Conservation (phyloP, 1,140 invertebrate species). For the Charaxes varanes region DNA sequence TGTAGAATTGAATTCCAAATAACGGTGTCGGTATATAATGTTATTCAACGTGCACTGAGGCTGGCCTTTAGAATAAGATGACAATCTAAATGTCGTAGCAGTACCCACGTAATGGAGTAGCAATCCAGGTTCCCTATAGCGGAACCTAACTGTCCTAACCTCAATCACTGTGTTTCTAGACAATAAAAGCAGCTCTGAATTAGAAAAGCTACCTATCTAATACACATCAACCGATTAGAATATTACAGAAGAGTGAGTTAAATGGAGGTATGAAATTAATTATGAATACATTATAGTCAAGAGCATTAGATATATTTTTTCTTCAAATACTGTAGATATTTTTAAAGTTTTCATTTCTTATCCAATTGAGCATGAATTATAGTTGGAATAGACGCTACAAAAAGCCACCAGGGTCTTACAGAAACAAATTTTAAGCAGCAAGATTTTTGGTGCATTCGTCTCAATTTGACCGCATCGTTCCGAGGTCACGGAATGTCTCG, state of each 20-base stretch:
- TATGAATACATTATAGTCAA: too few species aligned
- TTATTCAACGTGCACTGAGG: conserved; percentile 34
- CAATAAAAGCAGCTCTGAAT: conserved; percentile 7
- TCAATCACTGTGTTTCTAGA: conserved; percentile 22
- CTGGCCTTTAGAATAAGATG: conserved; percentile 33
- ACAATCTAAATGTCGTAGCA: conserved; percentile 50
- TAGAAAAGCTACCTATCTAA: too few species aligned
- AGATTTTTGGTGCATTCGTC: background rate
- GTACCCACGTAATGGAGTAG: conserved; percentile 52
- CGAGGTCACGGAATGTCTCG: conserved; percentile 19
- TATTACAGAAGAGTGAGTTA: too few species aligned
- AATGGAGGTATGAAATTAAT: too few species aligned
- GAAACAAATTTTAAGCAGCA: background rate
- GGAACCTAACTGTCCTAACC: conserved; percentile 22
- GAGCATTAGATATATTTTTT: too few species aligned
- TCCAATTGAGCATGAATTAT: too few species aligned
- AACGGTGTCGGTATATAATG: conserved; percentile 41
- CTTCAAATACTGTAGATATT: too few species aligned
- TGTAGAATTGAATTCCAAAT: conserved; percentile 33
- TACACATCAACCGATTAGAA: too few species aligned
- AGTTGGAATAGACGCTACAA: too few species aligned
- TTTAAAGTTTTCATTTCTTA: too few species aligned
- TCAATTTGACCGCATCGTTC: conserved; percentile 12
- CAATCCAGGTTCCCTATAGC: conserved; percentile 29
- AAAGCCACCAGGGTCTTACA: too few species aligned